Evolutionary conservation across 2,797 vertebrate species (phyloP).

Genomic region (Carcharodon carcharias): DNA sequence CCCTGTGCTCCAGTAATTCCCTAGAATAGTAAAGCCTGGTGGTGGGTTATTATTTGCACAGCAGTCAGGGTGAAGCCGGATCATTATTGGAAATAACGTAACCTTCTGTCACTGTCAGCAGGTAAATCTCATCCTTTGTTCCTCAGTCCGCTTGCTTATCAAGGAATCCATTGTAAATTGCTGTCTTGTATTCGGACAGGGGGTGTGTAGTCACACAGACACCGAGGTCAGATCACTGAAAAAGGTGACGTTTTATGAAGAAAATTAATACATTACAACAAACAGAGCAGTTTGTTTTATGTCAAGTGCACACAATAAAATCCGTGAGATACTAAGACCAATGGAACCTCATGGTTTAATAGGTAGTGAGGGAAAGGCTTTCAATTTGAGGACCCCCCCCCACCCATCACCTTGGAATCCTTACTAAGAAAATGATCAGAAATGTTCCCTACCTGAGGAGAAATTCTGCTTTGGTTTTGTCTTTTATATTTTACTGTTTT

Average conservation of each 20-base stretch:
- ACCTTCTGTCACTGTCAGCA: neutral
- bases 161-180: neutral
- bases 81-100: slow-evolving; percentile 23
- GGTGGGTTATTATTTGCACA: no score
- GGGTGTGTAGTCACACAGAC: neutral
- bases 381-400: neutral
- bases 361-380: neutral
- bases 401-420: neutral
- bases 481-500: neutral
- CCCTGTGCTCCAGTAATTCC: neutral
- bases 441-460: neutral
- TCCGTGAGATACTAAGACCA: neutral
- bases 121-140: neutral
- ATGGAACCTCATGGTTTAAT: neutral
- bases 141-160: neutral
- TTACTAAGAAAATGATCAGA: neutral
- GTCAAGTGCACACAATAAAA: neutral
- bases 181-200: neutral
- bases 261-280: slow-evolving; percentile 11
- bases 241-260: slow-evolving; percentile 17
- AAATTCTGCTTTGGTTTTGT: neutral
- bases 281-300: neutral
- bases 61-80: slow-evolving; percentile 8
- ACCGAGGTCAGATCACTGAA: slow-evolving; percentile 22
- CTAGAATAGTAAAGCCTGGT: neutral